phyloP scores from a whole-genome alignment of 2,113 vertebrate genomes.

The Pachycephala philippinensis region DNA sequence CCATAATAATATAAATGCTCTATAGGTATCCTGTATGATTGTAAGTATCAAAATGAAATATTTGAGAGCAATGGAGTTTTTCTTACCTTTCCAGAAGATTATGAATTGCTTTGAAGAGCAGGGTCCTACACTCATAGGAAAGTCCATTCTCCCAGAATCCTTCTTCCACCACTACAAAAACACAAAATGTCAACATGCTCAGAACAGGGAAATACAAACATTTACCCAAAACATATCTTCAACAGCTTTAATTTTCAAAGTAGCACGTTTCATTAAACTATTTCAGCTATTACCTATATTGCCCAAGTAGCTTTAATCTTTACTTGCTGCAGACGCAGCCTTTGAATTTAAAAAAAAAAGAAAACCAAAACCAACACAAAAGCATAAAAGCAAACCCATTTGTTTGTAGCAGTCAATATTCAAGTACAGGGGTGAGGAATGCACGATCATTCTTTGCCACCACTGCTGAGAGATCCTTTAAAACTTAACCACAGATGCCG shows the following conservation, averaged over 20 bases:
- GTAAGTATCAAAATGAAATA: neutral
- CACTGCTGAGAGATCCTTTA: neutral
- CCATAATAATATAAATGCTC: neutral
- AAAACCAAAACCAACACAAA: neutral
- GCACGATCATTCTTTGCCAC: neutral
- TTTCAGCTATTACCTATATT: neutral
- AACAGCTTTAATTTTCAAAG: neutral
- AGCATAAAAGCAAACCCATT: neutral
- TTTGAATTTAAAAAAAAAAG: neutral
- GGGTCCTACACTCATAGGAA: slow-evolving; percentile 95
- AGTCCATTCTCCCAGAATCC: slow-evolving; percentile 97
- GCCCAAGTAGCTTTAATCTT: neutral
- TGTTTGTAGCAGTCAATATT: neutral
- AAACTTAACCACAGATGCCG: neutral
- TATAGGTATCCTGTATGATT: neutral
- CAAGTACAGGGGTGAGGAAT: neutral
- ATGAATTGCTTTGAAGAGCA: slow-evolving; percentile 98
- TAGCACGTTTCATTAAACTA: neutral
- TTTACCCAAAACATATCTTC: neutral
- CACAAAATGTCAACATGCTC: neutral
- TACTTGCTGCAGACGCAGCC: neutral
- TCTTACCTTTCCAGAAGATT: slow-evolving; percentile 97
- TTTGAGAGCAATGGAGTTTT: neutral
- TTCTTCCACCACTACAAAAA: slow-evolving; percentile 90
- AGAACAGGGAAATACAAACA: neutral